Evolutionary conservation across 30 jellyfish, hydroid and myxozoan genomes (phyloP), one percentile per base, ranked within the genome.

Genomic region (Aurelia sp.): DNA sequence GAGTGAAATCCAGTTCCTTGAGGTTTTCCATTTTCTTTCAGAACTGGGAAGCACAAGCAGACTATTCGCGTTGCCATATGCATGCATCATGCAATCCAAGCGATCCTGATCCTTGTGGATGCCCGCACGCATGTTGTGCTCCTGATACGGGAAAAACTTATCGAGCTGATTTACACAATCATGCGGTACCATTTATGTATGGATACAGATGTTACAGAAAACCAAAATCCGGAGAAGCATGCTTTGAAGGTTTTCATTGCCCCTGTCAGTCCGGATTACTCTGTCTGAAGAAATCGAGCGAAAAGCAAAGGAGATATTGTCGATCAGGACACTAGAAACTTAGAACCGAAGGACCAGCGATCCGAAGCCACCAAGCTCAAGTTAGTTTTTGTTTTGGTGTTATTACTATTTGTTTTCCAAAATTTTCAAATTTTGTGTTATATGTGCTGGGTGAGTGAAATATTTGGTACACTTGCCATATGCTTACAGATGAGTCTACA

Each of bases 61-160:
- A 71, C 66, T 68, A 68, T 58, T 35, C 86, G 3, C 27, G 61
- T 2, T 83, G 92, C 60, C 86, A 22, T n/a, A 16, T 83, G 38
- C 72, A 68, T 55, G 31, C 79, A 8, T 76, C 92, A 16, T 83
- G 92, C 75, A 70, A 83, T 66, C 92, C 92, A 2, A 27, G 31
- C 22, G 73, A 83, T 7, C 67, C 64, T 4, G 47, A 69, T 59
- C 92, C 92, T n/a, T 83, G 92, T 63, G 92, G 92, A 18, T 83
- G 92, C 30, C 71, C 78, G 57, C 88, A 84, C 67, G 93, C 93
- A 4, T 84, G 93, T 61, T 84, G 93, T 50, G 90, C 90, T 30
- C 90, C 90, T 2, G 90, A 80, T 57, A 58, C 35, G 21, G 84
- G 84, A 44, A 83, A 38, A 11, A 80, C 67, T 33, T 52, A 80